Base-by-base conservation (phyloP, 2,888 invertebrate species). In the Callyntrura sp. region DNA sequence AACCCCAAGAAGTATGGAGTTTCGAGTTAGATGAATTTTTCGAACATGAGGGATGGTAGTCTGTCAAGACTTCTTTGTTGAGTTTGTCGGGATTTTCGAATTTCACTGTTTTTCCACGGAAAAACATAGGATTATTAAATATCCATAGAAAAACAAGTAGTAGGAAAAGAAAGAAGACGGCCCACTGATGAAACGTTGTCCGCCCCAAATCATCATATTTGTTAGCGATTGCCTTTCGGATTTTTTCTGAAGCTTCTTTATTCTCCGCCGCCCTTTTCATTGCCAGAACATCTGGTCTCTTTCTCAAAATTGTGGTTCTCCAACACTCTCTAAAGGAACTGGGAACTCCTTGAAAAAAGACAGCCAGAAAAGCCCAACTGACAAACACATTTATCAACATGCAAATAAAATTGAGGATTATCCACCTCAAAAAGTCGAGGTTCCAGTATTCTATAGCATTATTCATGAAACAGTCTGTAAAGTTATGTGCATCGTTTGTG, bases 41-140 rank as follows among this genome's bases (percentile, higher is more conserved):
- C 1, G 5, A 0, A 55, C 88, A 88, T 1, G 12, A 11, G 1
- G 88, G 88, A 35, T 88, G 88, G 9, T 65, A 48, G 11, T 65
- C 4, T 23, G 48, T 23, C 35, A 83, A 12, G 8, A 57, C 51
- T 0, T 20, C 78, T 3, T 45, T 28, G 20, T 35, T 5, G 5
- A 48, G n/a, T 6, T 23, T 48, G 2, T 12, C 0, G 14, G 51
- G 57, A 12, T 70, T 35, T 48, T 55, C 55, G 20, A 1, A 85
- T 8, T 9, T 5, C 0, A 55, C 98, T 0, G 95, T 95, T 93
- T 98, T 98, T 1, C 98, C 98, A 0, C 95, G 95, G 93, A 98
- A 96, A 94, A 98, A 98, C 90, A 97, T 97, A 0, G 98, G 98
- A 91, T 96, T 96, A 68, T 98, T 96, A 94, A 98, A 97, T 94